These are phyloP conservation scores for Paracentrotus lividus DNA, from an alignment of 53 echinoderm and acorn worm species.

Conservation along the genomic window DNA sequence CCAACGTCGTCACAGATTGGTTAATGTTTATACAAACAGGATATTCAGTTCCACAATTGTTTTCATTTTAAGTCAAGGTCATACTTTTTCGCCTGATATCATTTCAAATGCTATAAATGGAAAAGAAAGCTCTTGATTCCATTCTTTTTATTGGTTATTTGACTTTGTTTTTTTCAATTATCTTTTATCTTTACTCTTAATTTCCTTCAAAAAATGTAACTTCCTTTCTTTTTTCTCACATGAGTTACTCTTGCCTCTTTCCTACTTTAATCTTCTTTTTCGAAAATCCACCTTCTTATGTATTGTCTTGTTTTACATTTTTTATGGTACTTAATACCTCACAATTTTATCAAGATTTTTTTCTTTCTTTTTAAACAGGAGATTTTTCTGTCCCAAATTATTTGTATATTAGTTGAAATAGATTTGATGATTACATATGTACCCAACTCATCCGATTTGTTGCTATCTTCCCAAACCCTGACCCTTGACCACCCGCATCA, in stretches of 20 bases:
- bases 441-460: too few species aligned
- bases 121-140: too few species aligned
- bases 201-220: neutral
- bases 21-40: slow-evolving; percentile 28
- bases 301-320: neutral
- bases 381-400: neutral
- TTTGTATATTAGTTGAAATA: neutral
- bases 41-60: neutral
- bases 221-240: neutral
- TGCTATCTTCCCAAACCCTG: too few species aligned
- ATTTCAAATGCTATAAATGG: neutral
- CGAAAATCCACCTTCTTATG: too few species aligned
- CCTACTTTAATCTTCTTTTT: neutral
- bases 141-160: too few species aligned
- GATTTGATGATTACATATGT: neutral
- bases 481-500: slow-evolving; percentile 5
- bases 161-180: too few species aligned
- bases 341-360: neutral
- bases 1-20: neutral
- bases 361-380: too few species aligned
- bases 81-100: neutral
- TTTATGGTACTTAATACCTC: too few species aligned
- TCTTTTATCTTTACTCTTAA: neutral
- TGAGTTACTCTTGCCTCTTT: neutral
- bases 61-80: slow-evolving; percentile 21